phyloP scores from a whole-genome alignment of 1,140 invertebrate species.

The Drosophila pallidifrons region DNA sequence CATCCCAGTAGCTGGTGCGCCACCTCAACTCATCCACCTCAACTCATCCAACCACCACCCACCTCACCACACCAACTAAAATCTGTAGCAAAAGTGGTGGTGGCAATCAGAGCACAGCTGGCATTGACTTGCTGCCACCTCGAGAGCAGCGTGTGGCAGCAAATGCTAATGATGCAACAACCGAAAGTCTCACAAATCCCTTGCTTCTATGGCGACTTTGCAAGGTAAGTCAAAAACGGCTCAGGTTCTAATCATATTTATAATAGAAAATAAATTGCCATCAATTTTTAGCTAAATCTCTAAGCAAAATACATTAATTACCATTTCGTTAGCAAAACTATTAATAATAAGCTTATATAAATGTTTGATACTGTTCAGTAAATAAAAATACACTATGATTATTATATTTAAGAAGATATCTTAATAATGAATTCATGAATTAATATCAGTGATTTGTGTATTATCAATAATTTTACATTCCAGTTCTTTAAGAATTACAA shows the following conservation, averaged over 20 bases:
- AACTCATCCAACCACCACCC: background rate
- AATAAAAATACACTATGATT: too few species aligned
- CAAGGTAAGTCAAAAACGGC: background rate
- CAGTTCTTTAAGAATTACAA: too few species aligned
- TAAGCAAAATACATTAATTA: background rate
- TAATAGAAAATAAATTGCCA: background rate
- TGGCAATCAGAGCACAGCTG: conserved; percentile 41
- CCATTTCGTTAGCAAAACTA: background rate
- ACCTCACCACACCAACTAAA: conserved; percentile 4
- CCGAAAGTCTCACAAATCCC: background rate
- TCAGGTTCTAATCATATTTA: background rate
- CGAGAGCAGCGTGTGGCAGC: conserved; percentile 6
- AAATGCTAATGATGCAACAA: conserved; percentile 41
- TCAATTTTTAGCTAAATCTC: background rate
- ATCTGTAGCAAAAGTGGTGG: conserved; percentile 21
- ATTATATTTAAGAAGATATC: too few species aligned
- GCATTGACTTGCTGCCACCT: conserved; percentile 35
- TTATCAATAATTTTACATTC: too few species aligned
- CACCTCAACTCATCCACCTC: conserved; percentile 1
- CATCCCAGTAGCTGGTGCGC: conserved; percentile 13
- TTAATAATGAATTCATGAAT: too few species aligned
- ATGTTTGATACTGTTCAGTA: too few species aligned
- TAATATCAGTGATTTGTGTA: too few species aligned
- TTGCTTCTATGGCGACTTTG: background rate
- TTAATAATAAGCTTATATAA: too few species aligned